phyloP scores from a whole-genome alignment of 2,113 vertebrate species.

The Rynchops niger region DNA sequence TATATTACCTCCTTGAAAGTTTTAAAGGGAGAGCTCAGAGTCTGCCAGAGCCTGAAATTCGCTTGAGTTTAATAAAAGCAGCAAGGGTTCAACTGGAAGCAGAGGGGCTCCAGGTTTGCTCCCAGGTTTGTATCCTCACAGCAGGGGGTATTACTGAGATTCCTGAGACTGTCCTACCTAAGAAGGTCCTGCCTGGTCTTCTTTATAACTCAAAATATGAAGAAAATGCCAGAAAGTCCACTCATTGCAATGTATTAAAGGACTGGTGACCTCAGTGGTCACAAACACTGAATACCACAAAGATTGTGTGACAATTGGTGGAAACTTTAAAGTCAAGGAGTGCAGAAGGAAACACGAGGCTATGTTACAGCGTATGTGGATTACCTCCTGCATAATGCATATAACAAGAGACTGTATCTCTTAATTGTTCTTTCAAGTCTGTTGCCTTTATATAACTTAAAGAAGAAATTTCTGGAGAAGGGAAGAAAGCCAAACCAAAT shows the following conservation, averaged over 20 bases:
- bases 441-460: not conserved
- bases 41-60: not conserved
- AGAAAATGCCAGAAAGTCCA: not conserved
- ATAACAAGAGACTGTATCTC: not conserved
- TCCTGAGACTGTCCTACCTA: not conserved
- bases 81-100: too few relatives aligned
- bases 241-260: not conserved
- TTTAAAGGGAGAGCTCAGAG: not conserved
- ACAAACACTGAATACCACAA: not conserved
- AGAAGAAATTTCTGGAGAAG: not conserved
- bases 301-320: not conserved
- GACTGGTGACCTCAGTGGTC: not conserved
- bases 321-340: not conserved
- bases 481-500: not conserved
- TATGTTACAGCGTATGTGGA: not conserved
- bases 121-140: not conserved
- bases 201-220: not conserved
- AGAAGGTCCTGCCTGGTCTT: not conserved
- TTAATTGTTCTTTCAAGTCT: not conserved
- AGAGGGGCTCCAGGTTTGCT: not conserved
- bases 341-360: not conserved
- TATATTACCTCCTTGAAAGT: not conserved
- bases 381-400: not conserved
- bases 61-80: not conserved
- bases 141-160: not conserved